phyloP scores from a whole-genome alignment of 2,113 vertebrate species.

The Lanius collurio region DNA sequence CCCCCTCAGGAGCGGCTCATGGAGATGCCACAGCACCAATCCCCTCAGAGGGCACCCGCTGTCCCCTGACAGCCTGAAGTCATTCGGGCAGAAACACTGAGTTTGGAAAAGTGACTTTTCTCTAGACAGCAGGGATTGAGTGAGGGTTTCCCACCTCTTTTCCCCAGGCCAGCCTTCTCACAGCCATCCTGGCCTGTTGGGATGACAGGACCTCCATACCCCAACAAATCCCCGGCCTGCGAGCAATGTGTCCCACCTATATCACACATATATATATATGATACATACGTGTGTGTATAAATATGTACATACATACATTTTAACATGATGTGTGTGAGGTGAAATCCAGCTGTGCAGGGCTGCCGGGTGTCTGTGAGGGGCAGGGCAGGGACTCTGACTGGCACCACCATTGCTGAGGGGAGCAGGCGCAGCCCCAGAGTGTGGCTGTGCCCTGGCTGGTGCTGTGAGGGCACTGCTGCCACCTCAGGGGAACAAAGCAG shows the following conservation, averaged over 20 bases:
- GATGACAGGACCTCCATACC: background rate
- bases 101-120: background rate
- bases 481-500: fast-evolving
- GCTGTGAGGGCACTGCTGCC: background rate
- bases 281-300: too few species aligned
- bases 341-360: background rate
- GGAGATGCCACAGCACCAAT: fast-evolving
- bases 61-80: background rate
- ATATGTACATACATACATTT: too few species aligned
- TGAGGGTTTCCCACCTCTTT: background rate
- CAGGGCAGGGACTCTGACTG: background rate
- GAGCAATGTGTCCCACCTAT: background rate
- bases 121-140: background rate
- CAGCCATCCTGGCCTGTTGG: background rate
- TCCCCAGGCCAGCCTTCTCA: background rate
- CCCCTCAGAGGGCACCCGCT: background rate
- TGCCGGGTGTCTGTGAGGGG: background rate
- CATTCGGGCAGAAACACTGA: background rate
- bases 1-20: background rate
- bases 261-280: too few species aligned
- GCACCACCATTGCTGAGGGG: background rate
- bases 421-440: fast-evolving
- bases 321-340: background rate
- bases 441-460: fast-evolving
- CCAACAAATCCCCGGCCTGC: background rate